Percentiles rank a stretch among this genome's conserved stretches.
These are phyloP conservation scores for Achroia grisella DNA, from an alignment of 1,140 invertebrate species.

Conservation along the genomic window DNA sequence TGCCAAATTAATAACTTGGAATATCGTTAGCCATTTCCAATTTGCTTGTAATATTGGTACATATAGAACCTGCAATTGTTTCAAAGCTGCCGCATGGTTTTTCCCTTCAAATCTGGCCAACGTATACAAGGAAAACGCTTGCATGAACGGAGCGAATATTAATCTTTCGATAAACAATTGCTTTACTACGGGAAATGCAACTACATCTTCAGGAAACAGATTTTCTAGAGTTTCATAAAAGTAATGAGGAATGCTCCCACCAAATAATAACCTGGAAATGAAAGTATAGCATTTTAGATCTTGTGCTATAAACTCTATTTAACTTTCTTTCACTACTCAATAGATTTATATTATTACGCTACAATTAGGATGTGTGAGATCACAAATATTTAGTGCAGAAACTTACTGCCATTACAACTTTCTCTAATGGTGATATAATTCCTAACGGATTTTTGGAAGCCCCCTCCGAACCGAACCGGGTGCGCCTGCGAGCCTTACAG, in stretches of 20 bases:
- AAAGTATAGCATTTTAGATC: no score
- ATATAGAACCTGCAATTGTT: conserved; percentile 77
- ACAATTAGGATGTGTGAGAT: no score
- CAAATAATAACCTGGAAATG: conserved; percentile 77
- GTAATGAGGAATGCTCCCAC: conserved; percentile 81
- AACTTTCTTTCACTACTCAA: no score
- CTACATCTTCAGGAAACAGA: conserved; percentile 71
- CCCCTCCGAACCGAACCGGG: no score
- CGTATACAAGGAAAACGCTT: conserved; percentile 80
- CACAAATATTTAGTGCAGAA: no score
- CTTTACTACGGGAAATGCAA: conserved; percentile 71
- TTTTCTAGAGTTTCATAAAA: conserved; percentile 78
- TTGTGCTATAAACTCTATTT: no score
- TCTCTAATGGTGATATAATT: no score
- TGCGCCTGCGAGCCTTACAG: no score
- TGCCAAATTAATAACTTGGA: conserved; percentile 81
- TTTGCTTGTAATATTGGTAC: conserved; percentile 77
- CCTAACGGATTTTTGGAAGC: no score
- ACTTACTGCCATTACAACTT: no score
- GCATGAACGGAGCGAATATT: conserved; percentile 80
- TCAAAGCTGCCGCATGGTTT: conserved; percentile 74
- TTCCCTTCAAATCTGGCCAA: conserved; percentile 82
- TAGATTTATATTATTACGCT: no score
- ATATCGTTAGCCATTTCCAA: conserved; percentile 81
- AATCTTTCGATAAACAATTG: conserved; percentile 79